Base-by-base conservation (phyloP, 1,140 invertebrate genomes). In the Tyrophagus putrescentiae region DNA sequence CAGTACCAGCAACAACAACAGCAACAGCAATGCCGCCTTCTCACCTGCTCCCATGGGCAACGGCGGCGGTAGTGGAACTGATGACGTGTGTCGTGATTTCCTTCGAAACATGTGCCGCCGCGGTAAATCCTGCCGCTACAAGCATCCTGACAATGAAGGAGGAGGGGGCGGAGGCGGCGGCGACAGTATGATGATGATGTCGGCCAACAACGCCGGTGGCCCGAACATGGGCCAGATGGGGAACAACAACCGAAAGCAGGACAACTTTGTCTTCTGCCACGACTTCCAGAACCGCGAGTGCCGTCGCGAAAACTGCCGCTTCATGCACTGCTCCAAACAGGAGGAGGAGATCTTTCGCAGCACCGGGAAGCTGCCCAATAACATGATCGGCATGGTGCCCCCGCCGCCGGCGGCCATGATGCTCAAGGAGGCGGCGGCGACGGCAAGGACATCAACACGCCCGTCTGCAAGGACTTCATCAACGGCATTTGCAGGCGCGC, bases 261-360 rank as follows among this genome's bases (percentile, higher is more conserved):
- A 65, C 36, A 70, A 71, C 59, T 74, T 73, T 18, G 72, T 79
- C n/a, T 87, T 89, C 69, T 89, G 85, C 68, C 84, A 87, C 68
- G 85, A 89, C 69, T 87, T 78, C 72, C 85, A 87, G 70, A 87
- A 87, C 70, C 80, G 78, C 13, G 76, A 77, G 57, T 84, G 82
- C 67, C 74, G 76, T 18, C 75, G 82, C 66, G 71, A 76, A 0
- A 79, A 78, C 44, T 82, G 80, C 66, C 80, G 82, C 66, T 89
- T 87, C 70, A 75, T 87, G 29, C 85, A 89, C 69, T 84, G 84
- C 67, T 79, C 82, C 0, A 72, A 80, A 32, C 82, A 82, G 64
- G 84, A 87, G 65, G 84, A 85, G 68, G 80, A 85, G 50, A 78
- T 81, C 67, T 87, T 83, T 68, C 77, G 81, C 56, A 71, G 73